Evolutionary conservation across 2,797 vertebrate genomes (phyloP).

Genomic region (Dicrostonyx torquatus): DNA sequence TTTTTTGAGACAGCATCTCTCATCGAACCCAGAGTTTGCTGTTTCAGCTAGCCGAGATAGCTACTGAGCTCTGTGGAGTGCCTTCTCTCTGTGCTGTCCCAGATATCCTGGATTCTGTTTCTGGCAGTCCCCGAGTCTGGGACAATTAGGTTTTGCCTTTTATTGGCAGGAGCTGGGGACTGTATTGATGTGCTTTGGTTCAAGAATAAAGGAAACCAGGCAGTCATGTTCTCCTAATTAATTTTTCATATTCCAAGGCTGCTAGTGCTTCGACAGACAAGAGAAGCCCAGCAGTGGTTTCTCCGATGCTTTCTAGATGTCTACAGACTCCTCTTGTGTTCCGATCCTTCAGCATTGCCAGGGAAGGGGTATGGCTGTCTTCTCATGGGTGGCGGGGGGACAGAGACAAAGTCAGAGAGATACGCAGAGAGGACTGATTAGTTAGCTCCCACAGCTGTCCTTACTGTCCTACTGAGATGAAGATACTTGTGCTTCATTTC

Average conservation of each 20-base stretch:
- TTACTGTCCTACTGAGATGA: neutral
- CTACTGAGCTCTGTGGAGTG: neutral
- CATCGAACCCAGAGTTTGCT: neutral
- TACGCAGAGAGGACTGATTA: neutral
- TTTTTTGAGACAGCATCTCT: neutral
- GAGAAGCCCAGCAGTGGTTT: neutral
- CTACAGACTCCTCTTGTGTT: neutral
- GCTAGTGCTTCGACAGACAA: too few species aligned
- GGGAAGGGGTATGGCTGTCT: neutral
- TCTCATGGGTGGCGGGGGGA: neutral
- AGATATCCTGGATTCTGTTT: neutral
- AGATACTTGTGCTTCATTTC: neutral
- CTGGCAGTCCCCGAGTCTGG: neutral
- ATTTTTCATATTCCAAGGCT: neutral
- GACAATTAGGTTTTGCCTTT: constrained; percentile 16
- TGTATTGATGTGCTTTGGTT: constrained; percentile 42
- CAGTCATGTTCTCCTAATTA: neutral
- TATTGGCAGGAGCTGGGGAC: constrained; percentile 13
- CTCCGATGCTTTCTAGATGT: neutral
- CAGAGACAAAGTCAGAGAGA: neutral
- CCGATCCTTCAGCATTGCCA: neutral
- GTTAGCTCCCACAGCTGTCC: neutral
- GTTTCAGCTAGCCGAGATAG: neutral
- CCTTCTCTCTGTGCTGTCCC: neutral
- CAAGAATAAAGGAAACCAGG: neutral